These are phyloP conservation scores for Epizoanthus rinbou DNA, from an alignment of 92 coral and sea anemone species.

Conservation along the genomic window DNA sequence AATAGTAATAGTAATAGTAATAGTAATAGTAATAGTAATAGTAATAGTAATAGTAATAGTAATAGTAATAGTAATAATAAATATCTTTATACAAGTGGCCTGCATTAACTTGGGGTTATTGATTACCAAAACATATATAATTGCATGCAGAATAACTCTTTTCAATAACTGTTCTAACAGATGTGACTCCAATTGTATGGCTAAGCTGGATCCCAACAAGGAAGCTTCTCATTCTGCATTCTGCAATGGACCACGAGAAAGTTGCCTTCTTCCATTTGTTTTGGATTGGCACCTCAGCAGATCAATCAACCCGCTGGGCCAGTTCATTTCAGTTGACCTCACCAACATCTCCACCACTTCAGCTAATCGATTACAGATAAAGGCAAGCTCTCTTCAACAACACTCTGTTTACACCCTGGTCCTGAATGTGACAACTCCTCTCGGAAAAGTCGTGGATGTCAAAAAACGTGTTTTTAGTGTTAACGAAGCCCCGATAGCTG, in stretches of 20 bases:
- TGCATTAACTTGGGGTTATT: too few relatives aligned
- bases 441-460: neutral
- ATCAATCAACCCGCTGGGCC: neutral
- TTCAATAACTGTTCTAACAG: conserved; percentile 31
- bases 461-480: neutral
- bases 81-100: too few relatives aligned
- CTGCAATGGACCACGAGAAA: conserved; percentile 45
- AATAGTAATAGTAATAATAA: too few relatives aligned
- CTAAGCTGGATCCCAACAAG: conserved; percentile 35
- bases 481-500: neutral
- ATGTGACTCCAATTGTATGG: conserved; percentile 66
- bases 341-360: neutral
- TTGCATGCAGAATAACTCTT: neutral
- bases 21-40: too few relatives aligned
- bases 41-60: too few relatives aligned
- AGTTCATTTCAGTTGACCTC: neutral
- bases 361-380: neutral
- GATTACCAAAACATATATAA: too few relatives aligned
- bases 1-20: too few relatives aligned
- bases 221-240: conserved; percentile 45
- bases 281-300: neutral
- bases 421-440: conserved; percentile 4
- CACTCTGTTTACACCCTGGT: neutral
- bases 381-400: conserved; percentile 3
- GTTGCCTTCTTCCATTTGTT: neutral